Conservation (phyloP, 2,888 invertebrate species). For the Zele albiditarsus region DNA sequence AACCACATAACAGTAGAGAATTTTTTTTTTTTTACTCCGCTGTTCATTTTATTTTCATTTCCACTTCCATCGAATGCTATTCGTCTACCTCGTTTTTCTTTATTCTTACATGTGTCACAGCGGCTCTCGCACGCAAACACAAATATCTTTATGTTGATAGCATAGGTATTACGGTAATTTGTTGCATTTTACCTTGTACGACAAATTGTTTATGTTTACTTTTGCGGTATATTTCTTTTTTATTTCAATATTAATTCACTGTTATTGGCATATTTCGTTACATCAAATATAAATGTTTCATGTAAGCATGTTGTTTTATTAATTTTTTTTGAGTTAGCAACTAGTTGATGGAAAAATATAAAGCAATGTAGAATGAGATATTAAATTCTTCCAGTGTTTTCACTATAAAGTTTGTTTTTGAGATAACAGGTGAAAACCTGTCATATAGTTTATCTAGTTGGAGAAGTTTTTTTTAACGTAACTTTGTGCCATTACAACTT, state of each 20-base stretch:
- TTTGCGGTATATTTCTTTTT: background rate
- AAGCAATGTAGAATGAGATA: background rate
- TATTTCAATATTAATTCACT: background rate
- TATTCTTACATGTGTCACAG: background rate
- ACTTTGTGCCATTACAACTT: background rate
- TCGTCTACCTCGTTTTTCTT: background rate
- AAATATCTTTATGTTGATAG: background rate
- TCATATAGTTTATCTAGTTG: background rate
- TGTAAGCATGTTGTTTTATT: background rate
- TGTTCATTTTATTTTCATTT: constrained; percentile 13
- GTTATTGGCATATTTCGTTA: background rate
- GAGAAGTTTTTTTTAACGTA: background rate
- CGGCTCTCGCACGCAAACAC: background rate
- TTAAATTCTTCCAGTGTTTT: background rate
- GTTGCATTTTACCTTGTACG: background rate
- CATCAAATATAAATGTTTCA: too few relatives aligned
- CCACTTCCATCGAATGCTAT: background rate
- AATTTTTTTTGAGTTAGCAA: background rate
- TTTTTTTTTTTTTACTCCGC: constrained; percentile 33
- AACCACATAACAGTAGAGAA: constrained; percentile 7
- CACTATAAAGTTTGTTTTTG: background rate
- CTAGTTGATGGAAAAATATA: background rate
- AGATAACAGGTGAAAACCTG: constrained; percentile 3
- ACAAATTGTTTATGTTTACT: background rate
- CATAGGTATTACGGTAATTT: background rate